Conservation (phyloP, 2,113 vertebrate genomes). For the Opisthocomus hoazin region DNA sequence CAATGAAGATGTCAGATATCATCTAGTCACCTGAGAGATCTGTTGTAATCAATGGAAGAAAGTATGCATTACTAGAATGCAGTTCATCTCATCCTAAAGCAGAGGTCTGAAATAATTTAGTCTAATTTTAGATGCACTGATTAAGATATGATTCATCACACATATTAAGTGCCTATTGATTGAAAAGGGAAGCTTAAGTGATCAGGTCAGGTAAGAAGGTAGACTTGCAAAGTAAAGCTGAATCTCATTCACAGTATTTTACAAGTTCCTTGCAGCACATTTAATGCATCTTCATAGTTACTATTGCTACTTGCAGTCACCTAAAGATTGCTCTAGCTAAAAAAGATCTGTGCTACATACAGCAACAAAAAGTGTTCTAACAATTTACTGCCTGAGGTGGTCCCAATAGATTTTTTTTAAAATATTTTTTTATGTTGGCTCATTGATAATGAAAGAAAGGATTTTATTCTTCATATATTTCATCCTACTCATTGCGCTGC, state of each 20-base stretch:
- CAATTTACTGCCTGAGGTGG: background rate
- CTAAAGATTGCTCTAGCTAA: background rate
- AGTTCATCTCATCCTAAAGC: background rate
- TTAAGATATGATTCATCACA: background rate
- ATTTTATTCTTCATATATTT: background rate
- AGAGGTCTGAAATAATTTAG: background rate
- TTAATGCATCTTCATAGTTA: fast-evolving
- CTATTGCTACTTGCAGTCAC: background rate
- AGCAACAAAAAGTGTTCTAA: background rate
- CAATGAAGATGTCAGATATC: background rate
- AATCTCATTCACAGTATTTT: background rate
- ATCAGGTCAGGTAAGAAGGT: background rate
- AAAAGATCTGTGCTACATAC: fast-evolving
- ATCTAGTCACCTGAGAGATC: background rate
- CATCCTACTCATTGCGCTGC: background rate
- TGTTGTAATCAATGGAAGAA: background rate
- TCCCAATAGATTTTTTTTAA: background rate
- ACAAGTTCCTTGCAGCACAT: background rate
- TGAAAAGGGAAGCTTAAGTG: background rate
- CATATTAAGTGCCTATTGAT: background rate
- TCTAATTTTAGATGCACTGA: background rate
- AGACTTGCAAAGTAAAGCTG: background rate
- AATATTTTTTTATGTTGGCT: background rate
- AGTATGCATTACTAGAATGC: background rate
- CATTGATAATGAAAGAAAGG: background rate